Evolutionary conservation across 2,797 vertebrate species (phyloP).

Genomic region (Peromyscus aztecus): DNA sequence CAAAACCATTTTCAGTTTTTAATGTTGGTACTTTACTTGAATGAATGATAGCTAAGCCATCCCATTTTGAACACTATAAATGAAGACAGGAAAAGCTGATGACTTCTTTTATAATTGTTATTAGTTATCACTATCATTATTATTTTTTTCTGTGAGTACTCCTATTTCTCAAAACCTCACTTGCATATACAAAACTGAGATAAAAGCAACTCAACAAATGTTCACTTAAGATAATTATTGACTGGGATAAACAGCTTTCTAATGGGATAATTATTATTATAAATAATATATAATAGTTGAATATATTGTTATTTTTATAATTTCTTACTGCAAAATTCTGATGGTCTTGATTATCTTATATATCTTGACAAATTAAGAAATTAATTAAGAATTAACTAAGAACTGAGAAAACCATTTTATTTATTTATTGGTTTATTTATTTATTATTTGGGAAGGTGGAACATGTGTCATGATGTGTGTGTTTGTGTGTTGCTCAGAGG

Average conservation of each 20-base stretch:
- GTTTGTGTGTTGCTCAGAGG: not conserved
- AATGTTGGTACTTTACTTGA: not conserved
- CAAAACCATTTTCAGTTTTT: slow-evolving; percentile 26
- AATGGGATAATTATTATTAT: slow-evolving; percentile 11
- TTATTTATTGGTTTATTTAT: not conserved
- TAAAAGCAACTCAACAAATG: slow-evolving; percentile 24
- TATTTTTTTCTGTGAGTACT: not conserved
- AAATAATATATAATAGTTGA: not conserved
- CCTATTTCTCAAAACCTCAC: not conserved
- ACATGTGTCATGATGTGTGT: not conserved
- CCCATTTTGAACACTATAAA: not conserved
- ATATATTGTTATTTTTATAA: not conserved
- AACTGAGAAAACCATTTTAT: not conserved
- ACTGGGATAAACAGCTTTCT: not conserved
- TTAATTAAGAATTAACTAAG: not conserved
- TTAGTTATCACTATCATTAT: not conserved
- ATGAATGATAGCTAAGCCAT: not conserved
- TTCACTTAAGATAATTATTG: slow-evolving; percentile 23
- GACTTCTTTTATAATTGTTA: not conserved
- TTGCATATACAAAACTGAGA: not conserved
- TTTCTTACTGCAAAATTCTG: slow-evolving; percentile 39
- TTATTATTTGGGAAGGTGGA: not conserved
- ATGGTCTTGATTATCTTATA: not conserved
- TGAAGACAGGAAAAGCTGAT: not conserved
- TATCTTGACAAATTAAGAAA: not conserved